Conservation (phyloP, 2,113 vertebrate species). For the Irena cyanogastra region DNA sequence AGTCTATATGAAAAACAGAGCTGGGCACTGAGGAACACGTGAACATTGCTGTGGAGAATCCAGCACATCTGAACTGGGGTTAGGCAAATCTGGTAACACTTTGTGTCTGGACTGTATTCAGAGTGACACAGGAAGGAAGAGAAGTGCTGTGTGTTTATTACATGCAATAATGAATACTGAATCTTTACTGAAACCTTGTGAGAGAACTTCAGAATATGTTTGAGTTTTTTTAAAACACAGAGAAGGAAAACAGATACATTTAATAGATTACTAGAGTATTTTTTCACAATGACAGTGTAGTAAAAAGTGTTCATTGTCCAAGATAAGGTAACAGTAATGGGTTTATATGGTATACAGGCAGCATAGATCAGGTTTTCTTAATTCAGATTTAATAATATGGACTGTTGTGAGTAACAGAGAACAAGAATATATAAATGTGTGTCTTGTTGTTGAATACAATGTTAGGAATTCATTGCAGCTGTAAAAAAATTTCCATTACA, state of each 20-base stretch:
- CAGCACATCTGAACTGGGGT: neutral
- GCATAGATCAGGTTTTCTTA: neutral
- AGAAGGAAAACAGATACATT: neutral
- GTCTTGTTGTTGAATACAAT: neutral
- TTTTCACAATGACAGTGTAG: neutral
- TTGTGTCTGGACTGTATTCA: neutral
- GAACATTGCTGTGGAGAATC: neutral
- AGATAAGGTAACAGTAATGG: neutral
- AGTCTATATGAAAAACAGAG: neutral
- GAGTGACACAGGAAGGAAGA: neutral
- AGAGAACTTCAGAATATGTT: neutral
- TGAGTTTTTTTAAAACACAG: neutral
- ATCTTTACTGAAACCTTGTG: neutral
- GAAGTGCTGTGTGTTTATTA: neutral
- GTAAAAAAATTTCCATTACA: neutral
- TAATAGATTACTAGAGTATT: neutral
- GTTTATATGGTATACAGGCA: neutral
- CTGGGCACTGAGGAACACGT: fast-evolving
- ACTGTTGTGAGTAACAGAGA: neutral
- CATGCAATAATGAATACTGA: neutral
- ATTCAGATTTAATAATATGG: neutral
- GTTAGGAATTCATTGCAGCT: neutral
- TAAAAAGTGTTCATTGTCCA: neutral
- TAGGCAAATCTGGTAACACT: neutral
- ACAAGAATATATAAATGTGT: neutral